A percentile compares a stretch with the other conserved stretches of the same genome.
Evolutionary conservation across 1,140 invertebrate genomes (phyloP).

Genomic region (Steinernema khuongi): DNA sequence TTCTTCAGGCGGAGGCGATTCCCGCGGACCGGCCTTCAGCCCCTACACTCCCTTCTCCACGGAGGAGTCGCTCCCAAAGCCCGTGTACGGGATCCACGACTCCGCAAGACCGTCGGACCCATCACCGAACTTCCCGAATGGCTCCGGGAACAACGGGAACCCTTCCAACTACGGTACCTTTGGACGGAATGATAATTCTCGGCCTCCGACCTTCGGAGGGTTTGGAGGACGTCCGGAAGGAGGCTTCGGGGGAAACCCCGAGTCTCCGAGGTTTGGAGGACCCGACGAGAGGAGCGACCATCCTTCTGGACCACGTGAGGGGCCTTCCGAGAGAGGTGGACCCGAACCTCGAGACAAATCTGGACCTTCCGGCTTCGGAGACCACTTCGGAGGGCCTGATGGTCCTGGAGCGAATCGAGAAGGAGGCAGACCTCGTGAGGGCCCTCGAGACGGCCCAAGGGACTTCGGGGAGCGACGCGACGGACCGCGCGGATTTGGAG

Average conservation of each 20-base stretch:
- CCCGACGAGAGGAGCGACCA: background rate
- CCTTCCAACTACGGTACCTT: background rate
- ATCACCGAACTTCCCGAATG: background rate
- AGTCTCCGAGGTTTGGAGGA: background rate
- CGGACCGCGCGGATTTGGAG: background rate
- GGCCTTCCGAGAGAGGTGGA: too few relatives aligned
- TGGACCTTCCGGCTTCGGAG: background rate
- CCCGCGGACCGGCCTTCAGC: background rate
- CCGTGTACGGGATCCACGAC: background rate
- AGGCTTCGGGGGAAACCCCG: background rate
- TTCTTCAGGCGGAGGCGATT: background rate
- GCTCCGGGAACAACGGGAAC: background rate
- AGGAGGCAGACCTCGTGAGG: too few relatives aligned
- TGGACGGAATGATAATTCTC: background rate
- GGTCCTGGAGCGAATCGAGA: too few relatives aligned
- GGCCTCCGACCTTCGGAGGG: background rate
- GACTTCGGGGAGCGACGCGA: background rate
- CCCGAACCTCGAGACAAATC: too few relatives aligned
- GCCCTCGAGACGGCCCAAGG: background rate
- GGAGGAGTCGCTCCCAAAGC: background rate
- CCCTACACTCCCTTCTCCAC: slow-evolving; percentile 2
- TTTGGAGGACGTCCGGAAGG: too few relatives aligned
- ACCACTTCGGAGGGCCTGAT: background rate
- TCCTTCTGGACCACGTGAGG: background rate
- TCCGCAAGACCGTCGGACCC: background rate